Base-by-base conservation (phyloP, 2,888 invertebrate genomes). In the Drosophila meridiana region DNA sequence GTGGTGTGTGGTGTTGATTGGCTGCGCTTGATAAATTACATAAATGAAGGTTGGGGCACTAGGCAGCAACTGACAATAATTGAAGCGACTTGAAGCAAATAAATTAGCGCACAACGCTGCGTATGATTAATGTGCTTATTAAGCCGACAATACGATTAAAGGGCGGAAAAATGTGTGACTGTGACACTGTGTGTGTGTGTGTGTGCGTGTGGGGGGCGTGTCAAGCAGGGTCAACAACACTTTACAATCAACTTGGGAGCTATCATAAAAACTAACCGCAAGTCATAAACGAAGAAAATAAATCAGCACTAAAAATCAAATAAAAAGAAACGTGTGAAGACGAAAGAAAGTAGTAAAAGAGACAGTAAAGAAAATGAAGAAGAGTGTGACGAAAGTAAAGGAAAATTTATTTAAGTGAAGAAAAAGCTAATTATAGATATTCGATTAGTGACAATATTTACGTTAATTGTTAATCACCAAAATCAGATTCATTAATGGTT, bases 61-160 rank as follows among this genome's bases (percentile, higher is more conserved):
- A 9, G 20, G 20, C 20, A 52, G 32, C 38, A 9, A 32, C 45
- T 66, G 80, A 68, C 66, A 71, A 78, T 80, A 86, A 83, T 88
- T 88, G 86, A 85, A 64, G 86, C 78, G 83, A 76, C 66, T 76
- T 82, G 75, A 68, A 69, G 81, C 70, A 87, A 84, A 87, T 82
- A 86, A 89, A 87, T 86, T 87, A 87, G 82, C 78, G 73, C 71
- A 74, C 84, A 84, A 87, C 84, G 67, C 67, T 45, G 74, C 89
- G 89, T 89, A 87, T 89, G 89, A 89, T 86, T 86, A 84, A 86
- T 89, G 88, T 76, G 83, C 83, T 87, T 84, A 87, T 87, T 78
- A 75, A 87, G 73, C 55, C 64, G 80, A 55, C 73, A 81, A 69
- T 70, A 61, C 70, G 47, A 52, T 57, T 26, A 48, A 53, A 32